Percentiles rank a stretch among this genome's conserved stretches.
Conservation (phyloP, 2,113 vertebrate genomes). For the Lota lota region DNA sequence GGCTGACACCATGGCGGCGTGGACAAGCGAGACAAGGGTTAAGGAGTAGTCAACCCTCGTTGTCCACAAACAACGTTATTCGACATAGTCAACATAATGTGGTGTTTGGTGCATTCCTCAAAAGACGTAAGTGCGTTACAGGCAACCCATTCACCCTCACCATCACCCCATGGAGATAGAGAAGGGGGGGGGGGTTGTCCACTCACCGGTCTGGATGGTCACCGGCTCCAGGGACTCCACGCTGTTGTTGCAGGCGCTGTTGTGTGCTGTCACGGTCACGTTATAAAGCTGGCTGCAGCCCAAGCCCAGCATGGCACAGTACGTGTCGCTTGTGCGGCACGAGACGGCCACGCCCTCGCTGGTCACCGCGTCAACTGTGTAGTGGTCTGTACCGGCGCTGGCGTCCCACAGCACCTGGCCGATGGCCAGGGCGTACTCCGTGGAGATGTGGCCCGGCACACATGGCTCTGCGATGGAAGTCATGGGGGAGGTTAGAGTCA, state of each 20-base stretch:
- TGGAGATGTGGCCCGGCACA: slow-evolving; percentile 47
- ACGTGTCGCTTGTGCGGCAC: slow-evolving; percentile 60
- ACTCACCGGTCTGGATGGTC: slow-evolving; percentile 67
- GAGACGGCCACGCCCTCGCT: slow-evolving; percentile 48
- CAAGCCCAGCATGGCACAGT: slow-evolving; percentile 59
- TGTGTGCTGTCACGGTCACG: slow-evolving; percentile 63
- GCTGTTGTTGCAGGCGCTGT: slow-evolving; percentile 43
- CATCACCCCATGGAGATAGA: no score
- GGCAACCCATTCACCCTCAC: no score
- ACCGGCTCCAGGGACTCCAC: slow-evolving; percentile 31
- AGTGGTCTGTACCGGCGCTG: slow-evolving; percentile 50
- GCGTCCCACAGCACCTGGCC: slow-evolving; percentile 66
- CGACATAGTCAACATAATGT: no score
- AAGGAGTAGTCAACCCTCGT: no score
- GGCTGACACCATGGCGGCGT: no score
- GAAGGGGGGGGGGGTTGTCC: not conserved
- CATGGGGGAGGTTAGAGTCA: no score
- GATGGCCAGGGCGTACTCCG: slow-evolving; percentile 47
- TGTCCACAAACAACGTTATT: no score
- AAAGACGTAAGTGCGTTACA: no score
- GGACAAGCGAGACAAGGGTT: no score
- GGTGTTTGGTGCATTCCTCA: no score
- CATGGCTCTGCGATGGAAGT: slow-evolving; percentile 61
- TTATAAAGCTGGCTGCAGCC: slow-evolving; percentile 68
- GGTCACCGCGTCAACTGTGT: slow-evolving; percentile 55